phyloP scores from a whole-genome alignment of 2,888 invertebrate species.

The Arrhopalites spinosus region DNA sequence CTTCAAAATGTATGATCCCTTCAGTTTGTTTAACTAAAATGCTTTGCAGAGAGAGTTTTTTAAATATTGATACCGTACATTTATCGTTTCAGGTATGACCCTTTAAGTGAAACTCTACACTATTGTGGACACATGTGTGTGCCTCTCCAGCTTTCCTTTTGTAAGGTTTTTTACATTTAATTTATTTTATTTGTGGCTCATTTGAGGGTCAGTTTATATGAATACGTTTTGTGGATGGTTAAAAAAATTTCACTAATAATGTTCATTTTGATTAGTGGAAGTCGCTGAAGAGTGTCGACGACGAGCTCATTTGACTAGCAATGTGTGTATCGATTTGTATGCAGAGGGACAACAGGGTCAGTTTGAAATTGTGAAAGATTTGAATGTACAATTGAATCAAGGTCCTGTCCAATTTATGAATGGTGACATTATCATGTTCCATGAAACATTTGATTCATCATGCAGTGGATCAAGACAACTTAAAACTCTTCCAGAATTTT shows the following conservation, averaged over 20 bases:
- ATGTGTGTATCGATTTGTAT: constrained; percentile 85
- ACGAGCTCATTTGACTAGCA: constrained; percentile 80
- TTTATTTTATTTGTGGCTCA: no score
- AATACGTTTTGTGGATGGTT: no score
- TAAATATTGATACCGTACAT: no score
- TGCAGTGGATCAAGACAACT: constrained; percentile 43
- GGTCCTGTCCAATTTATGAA: constrained; percentile 62
- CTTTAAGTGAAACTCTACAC: constrained; percentile 78
- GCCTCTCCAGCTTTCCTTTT: constrained; percentile 53
- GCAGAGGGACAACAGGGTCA: constrained; percentile 92
- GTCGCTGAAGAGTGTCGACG: constrained; percentile 62
- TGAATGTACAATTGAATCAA: not conserved
- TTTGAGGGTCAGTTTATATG: no score
- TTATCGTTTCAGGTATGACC: not conserved
- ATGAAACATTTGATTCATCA: constrained; percentile 65
- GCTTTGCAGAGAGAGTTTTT: no score
- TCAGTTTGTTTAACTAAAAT: no score
- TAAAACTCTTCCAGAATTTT: constrained; percentile 53
- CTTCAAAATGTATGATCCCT: constrained; percentile 74
- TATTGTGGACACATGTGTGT: constrained; percentile 95
- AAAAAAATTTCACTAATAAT: constrained; percentile 67
- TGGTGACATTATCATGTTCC: constrained; percentile 96
- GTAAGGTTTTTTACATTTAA: no score
- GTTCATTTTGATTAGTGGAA: constrained; percentile 79
- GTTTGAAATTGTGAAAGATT: constrained; percentile 74